phyloP scores from a whole-genome alignment of 2,888 invertebrate genomes.

The Scaptomyza tumidula region DNA sequence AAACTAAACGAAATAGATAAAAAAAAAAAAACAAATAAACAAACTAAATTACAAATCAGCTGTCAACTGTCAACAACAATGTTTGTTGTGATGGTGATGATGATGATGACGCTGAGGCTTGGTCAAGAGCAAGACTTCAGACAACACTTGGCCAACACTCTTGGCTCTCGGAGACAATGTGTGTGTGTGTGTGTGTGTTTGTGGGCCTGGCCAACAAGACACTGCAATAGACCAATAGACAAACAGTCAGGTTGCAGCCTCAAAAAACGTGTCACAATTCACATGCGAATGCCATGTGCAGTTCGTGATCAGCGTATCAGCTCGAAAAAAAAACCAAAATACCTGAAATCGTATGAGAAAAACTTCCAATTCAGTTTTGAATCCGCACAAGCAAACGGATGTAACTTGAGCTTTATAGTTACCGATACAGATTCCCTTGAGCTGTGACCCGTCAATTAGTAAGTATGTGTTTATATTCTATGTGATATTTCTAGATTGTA shows the following conservation, averaged over 20 bases:
- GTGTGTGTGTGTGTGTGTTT: neutral
- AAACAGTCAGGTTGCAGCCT: constrained; percentile 38
- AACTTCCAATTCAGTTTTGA: constrained; percentile 22
- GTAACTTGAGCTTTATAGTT: constrained; percentile 5
- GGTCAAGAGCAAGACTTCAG: constrained; percentile 62
- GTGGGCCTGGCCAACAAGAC: constrained; percentile 26
- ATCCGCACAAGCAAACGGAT: constrained; percentile 28
- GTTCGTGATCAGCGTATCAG: constrained; percentile 52
- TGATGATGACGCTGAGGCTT: constrained; percentile 43
- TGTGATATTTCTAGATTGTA: neutral
- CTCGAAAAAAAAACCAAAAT: constrained; percentile 31
- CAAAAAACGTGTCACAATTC: constrained; percentile 65
- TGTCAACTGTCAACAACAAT: constrained; percentile 43
- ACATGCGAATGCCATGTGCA: constrained; percentile 52
- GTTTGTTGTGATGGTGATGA: constrained; percentile 11
- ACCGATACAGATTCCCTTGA: constrained; percentile 34
- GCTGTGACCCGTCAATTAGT: constrained; percentile 19
- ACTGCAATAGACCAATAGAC: constrained; percentile 23
- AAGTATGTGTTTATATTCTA: neutral
- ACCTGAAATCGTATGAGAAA: constrained; percentile 33
- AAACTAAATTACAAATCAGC: constrained; percentile 56
- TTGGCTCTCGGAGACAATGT: constrained; percentile 3
- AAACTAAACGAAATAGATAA: constrained; percentile 8
- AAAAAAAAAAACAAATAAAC: constrained; percentile 5
- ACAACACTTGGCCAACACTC: constrained; percentile 14